phyloP scores from a whole-genome alignment of 2,797 vertebrate genomes.

The Bradypodion ventrale region DNA sequence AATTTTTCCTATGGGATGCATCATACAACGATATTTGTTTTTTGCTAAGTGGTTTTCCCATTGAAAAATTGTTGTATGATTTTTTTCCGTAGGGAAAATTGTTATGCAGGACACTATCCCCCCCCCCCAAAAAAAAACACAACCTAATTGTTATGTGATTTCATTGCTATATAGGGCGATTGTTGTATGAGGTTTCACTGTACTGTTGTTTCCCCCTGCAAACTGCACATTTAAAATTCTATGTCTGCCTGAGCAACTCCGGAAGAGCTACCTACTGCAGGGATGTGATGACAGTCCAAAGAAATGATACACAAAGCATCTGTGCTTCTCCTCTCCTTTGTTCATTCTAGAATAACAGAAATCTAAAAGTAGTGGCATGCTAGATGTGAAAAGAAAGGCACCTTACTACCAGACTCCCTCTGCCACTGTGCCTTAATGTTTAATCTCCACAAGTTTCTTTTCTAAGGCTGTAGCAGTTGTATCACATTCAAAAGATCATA shows the following conservation, averaged over 20 bases:
- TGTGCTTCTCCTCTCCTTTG: not conserved
- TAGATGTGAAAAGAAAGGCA: slow-evolving; percentile 4
- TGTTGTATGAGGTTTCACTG: too few relatives aligned
- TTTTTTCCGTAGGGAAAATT: too few relatives aligned
- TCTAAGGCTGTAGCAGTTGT: not conserved
- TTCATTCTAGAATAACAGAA: slow-evolving; percentile 1
- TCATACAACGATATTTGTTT: too few relatives aligned
- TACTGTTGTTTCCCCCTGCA: slow-evolving; percentile 12
- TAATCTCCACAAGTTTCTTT: slow-evolving; percentile 4
- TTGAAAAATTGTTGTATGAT: too few relatives aligned
- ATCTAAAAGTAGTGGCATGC: not conserved
- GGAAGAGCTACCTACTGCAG: not conserved
- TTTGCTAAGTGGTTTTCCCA: too few relatives aligned
- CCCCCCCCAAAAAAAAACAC: too few relatives aligned
- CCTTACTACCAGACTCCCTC: not conserved
- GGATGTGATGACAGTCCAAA: slow-evolving; percentile 17
- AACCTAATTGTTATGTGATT: too few relatives aligned
- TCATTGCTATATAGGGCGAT: too few relatives aligned
- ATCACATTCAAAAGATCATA: slow-evolving; percentile 3
- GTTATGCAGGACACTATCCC: too few relatives aligned
- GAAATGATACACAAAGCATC: slow-evolving; percentile 4
- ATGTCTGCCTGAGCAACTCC: slow-evolving; percentile 10
- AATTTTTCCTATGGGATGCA: too few relatives aligned
- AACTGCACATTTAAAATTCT: slow-evolving; percentile 9
- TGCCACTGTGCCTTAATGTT: not conserved